Evolutionary conservation across 2,113 vertebrate genomes (phyloP), one percentile per base, ranked within the genome.

Genomic region (Elachura formosa): DNA sequence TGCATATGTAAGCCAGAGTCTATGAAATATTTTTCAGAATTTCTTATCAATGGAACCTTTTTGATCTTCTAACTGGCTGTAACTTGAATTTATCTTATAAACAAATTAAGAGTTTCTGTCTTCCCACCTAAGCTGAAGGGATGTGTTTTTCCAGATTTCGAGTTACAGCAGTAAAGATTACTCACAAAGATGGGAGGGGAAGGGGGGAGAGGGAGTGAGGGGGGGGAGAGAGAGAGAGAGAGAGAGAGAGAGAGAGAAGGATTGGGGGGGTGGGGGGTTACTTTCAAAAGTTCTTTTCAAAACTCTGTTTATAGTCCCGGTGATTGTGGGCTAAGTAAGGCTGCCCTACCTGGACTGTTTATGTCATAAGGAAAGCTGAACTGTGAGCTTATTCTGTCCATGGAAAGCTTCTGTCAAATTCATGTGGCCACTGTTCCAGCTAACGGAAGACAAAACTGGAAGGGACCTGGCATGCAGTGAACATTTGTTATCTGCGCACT

Each of bases 401-500:
- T 83, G 61, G 73, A 68, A 97, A 97, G 87, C 87, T 79, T 33
- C 87, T 95, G 93, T 95, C 84, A 81, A 85, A 91, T 64, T 90
- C 71, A 61, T 29, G 84, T 49, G 80, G 95, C 79, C 22, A 29
- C 87, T 9, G 46, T 76, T 96, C 75, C 93, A 94, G 88, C 93
- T 93, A 95, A 94, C 3, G 18, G 54, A 92, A 91, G 88, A 90
- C 89, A 93, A 93, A 95, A 95, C 91, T 87, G 77, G 94, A 96
- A 96, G 87, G 69, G 94, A 97, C 91, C 92, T 96, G 95, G 96
- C 91, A 88, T 80, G 93, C 89, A 78, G 96, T 0, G 68, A 96
- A 61, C 90, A 95, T 96, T 95, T 93, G 95, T 96, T 97, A 97
- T 96, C 95, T 93, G 91, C 95, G 95, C 95, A 76, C 94, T 97